A percentile compares a stretch with the other conserved stretches of the same genome.
Conservation (phyloP, 2,888 invertebrate genomes). For the Eupithecia subumbrata region DNA sequence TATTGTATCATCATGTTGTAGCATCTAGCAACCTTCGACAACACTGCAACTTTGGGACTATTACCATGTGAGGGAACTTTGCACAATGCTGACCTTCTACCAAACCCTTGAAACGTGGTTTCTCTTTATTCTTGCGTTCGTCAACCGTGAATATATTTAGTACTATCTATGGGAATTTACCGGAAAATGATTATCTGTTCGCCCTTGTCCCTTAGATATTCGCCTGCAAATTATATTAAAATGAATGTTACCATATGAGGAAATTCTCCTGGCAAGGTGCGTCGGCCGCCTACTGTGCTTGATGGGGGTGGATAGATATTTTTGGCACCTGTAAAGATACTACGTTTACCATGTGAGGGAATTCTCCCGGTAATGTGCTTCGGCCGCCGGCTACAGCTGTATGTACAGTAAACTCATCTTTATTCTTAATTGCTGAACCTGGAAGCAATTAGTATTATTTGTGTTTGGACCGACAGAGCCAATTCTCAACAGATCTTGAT, state of each 20-base stretch:
- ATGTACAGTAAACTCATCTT: not conserved
- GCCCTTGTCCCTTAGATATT: not conserved
- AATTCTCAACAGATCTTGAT: too few species aligned
- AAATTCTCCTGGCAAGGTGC: constrained; percentile 6
- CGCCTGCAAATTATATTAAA: not conserved
- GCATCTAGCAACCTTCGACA: not conserved
- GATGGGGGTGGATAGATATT: not conserved
- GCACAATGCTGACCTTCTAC: too few species aligned
- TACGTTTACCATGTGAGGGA: constrained; percentile 26
- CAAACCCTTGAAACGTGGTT: too few species aligned
- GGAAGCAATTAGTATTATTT: not conserved
- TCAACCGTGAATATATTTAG: too few species aligned
- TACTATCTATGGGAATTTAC: too few species aligned
- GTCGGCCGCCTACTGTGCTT: not conserved
- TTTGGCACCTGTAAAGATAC: constrained; percentile 2
- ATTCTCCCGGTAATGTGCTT: constrained; percentile 14
- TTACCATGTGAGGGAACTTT: constrained; percentile 61
- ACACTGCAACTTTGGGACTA: not conserved
- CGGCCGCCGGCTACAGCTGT: constrained; percentile 20
- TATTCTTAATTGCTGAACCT: not conserved
- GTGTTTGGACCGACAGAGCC: too few species aligned
- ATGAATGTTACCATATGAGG: not conserved
- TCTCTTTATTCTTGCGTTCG: too few species aligned
- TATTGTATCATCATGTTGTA: too few species aligned
- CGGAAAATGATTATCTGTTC: too few species aligned